A percentile compares a stretch with the other conserved stretches of the same genome.
Conservation (phyloP, 2,797 vertebrate species). For the Parauchenoglanis ngamensis region DNA sequence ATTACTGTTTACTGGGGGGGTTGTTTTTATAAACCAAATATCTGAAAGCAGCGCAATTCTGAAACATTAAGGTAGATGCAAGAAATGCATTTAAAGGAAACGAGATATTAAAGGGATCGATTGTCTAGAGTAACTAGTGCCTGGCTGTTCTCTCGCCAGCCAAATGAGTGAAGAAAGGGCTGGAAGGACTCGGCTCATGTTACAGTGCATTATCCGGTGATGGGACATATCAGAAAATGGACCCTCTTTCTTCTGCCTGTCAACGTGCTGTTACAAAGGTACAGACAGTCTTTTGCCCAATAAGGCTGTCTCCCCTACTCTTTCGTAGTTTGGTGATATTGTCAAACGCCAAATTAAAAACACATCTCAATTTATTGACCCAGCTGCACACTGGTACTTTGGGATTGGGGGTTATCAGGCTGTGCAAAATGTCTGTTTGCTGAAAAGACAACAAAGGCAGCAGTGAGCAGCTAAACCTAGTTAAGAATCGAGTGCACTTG, state of each 20-base stretch:
- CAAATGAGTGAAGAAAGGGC: constrained; percentile 49
- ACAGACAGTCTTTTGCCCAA: background rate
- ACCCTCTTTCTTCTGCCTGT: constrained; percentile 23
- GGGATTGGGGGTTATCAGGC: constrained; percentile 13
- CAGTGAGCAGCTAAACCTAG: constrained; percentile 45
- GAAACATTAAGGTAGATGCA: constrained; percentile 41
- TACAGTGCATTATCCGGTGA: constrained; percentile 50
- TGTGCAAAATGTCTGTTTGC: constrained; percentile 23
- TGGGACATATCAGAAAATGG: constrained; percentile 44
- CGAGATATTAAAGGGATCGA: constrained; percentile 56
- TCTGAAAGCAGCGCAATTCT: constrained; percentile 39
- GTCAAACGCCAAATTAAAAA: constrained; percentile 23
- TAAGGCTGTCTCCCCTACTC: background rate
- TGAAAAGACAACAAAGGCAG: constrained; percentile 43
- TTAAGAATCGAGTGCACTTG: constrained; percentile 39
- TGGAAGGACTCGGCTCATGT: constrained; percentile 32
- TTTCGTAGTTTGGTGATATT: constrained; percentile 7
- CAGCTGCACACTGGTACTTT: background rate
- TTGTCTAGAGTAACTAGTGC: constrained; percentile 47
- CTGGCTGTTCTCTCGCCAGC: constrained; percentile 45
- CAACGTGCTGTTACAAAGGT: constrained; percentile 14
- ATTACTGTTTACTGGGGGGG: background rate
- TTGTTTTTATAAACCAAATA: constrained; percentile 41
- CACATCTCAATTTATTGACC: constrained; percentile 12
- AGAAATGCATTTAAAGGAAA: constrained; percentile 54